phyloP scores from a whole-genome alignment of 2,888 invertebrate species.

The Chaetogeoica ovagalla region DNA sequence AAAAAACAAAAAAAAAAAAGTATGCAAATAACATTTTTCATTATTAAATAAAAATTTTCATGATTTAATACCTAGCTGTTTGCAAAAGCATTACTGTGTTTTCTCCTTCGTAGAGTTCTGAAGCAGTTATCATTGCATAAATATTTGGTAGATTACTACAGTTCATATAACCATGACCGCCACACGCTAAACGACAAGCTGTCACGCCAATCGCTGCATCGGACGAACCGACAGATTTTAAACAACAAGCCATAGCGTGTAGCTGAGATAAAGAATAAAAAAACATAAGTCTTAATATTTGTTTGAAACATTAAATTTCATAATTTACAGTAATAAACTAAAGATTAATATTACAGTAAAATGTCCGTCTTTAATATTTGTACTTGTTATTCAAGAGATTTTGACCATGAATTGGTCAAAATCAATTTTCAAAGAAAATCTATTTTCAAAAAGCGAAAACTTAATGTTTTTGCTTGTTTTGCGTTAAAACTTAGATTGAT shows the following conservation, averaged over 20 bases:
- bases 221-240: slow-evolving; percentile 84
- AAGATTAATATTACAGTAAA: too few species aligned
- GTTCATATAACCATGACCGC: slow-evolving; percentile 93
- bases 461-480: too few species aligned
- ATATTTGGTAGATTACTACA: slow-evolving; percentile 82
- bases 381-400: too few species aligned
- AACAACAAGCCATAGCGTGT: slow-evolving; percentile 87
- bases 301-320: neutral
- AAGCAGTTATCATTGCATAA: slow-evolving; percentile 82
- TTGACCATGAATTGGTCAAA: too few species aligned
- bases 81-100: slow-evolving; percentile 92
- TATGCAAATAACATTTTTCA: neutral
- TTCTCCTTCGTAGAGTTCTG: slow-evolving; percentile 95
- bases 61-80: slow-evolving; percentile 69
- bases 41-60: neutral
- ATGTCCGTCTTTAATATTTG: too few species aligned
- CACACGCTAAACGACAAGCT: slow-evolving; percentile 83
- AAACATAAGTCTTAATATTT: neutral
- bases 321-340: neutral
- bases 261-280: slow-evolving; percentile 65
- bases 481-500: too few species aligned
- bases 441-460: too few species aligned
- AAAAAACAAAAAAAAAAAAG: slow-evolving; percentile 6
- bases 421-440: too few species aligned
- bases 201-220: slow-evolving; percentile 79